Base-by-base conservation (phyloP, 92 coral and sea anemone species). In the Bergia puertoricense region DNA sequence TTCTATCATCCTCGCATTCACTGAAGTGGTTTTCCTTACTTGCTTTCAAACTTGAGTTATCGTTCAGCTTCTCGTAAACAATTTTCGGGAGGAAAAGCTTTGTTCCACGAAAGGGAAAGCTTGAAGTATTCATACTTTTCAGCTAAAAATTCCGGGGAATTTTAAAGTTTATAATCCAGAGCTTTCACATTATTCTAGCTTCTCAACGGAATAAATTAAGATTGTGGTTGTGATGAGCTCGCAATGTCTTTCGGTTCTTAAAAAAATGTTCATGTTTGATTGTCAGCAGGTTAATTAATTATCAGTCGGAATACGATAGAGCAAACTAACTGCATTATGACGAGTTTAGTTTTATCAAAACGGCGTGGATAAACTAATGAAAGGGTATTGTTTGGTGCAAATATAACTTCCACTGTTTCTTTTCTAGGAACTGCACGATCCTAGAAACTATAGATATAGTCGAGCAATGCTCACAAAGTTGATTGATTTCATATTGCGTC, bases 71-170 rank as follows among this genome's bases (percentile, higher is more conserved):
- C 48, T 45, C 51, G 38, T 76, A 76, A 5, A 42, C 80, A 42
- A 76, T 43, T 76, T 76, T 42, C 23, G 80, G 80, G n/a, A 76
- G 80, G 23, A 76, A 76, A 5, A 76, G 80, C 23, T 76, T 76
- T 43, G 48, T 7, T 39, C 80, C 80, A 13, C 77, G 45, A 76
- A 76, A 76, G 9, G 37, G 80, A 76, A 76, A 16, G 5, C 48
- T 42, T 16, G 80, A 76, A 42, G 54, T 40, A n/a, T 76, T 76
- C 80, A 76, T 76, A 3, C 20, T 45, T 76, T 11, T 57, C 3
- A 22, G 51, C 6, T 76, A 15, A 41, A 75, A 15, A 41, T 75
- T 75, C n/a, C 30, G 30, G 2, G 69, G n/a, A 62, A 8, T 20
- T 75, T n/a, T 75, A 2, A 76, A 41, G 36, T 8, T 76, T 45